These are phyloP conservation scores for Cordylochernes scorpioides DNA, from an alignment of 2,888 invertebrate species.

Conservation along the genomic window DNA sequence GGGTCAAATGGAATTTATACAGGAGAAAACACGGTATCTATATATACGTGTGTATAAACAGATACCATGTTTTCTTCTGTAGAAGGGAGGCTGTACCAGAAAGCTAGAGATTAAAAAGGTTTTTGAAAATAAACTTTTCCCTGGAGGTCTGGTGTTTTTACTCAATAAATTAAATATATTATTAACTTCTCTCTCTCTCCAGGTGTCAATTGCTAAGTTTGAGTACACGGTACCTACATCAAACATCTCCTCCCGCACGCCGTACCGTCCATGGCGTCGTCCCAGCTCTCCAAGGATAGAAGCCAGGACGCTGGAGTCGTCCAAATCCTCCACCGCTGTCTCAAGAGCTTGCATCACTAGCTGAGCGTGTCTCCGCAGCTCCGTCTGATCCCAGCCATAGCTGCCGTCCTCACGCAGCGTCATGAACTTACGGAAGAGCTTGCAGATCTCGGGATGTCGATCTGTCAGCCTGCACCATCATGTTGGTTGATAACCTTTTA, in stretches of 20 bases:
- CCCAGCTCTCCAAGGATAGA: conserved; percentile 4
- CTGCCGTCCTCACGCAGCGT: conserved; percentile 5
- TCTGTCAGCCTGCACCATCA: too few relatives aligned
- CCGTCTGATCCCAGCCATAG: conserved; percentile 6
- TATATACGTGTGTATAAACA: too few relatives aligned
- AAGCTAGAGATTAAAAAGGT: too few relatives aligned
- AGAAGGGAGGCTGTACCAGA: too few relatives aligned
- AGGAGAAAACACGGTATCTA: too few relatives aligned
- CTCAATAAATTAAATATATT: background rate
- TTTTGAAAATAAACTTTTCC: too few relatives aligned
- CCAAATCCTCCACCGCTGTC: conserved; percentile 6
- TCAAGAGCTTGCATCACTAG: conserved; percentile 9
- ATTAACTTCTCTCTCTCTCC: background rate
- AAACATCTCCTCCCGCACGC: conserved; percentile 7
- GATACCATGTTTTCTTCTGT: too few relatives aligned
- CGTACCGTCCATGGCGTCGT: conserved; percentile 2
- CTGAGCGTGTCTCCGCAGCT: conserved; percentile 6
- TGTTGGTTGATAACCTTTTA: too few relatives aligned
- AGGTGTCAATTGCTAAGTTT: background rate
- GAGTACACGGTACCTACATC: conserved; percentile 3
- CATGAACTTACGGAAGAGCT: conserved; percentile 7
- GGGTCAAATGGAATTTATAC: too few relatives aligned
- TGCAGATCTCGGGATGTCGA: conserved; percentile 6
- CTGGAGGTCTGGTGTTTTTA: too few relatives aligned
- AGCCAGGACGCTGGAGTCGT: conserved; percentile 3